Evolutionary conservation across 2,888 invertebrate species (phyloP), one percentile per base, ranked within the genome.

Genomic region (Caenorhabditis japonica): DNA sequence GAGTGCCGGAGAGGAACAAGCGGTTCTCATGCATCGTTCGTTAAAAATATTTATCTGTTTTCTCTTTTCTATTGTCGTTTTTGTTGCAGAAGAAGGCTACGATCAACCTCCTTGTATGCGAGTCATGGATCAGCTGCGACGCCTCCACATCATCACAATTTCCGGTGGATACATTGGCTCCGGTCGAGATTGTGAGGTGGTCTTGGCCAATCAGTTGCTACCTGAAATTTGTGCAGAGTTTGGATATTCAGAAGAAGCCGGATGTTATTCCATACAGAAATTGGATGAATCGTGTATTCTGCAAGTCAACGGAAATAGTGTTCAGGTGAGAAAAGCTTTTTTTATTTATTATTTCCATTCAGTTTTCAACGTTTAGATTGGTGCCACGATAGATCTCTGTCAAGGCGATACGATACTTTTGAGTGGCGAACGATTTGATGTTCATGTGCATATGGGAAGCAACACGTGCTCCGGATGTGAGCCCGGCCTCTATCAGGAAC

Each of bases 391-490:
- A 10, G 76, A 81, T 39, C 25, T 83, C 13, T 69, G 75, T 12
- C 83, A 83, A 55, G 77, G 76, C 23, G 81, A 81, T 46, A 33
- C 52, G 7, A 38, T 83, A 23, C 25, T 56, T 10, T 62, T 83
- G 21, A 75, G 77, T 10, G 72, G 75, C 4, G 71, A 79, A 46
- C 41, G 39, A 27, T 66, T 82, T 39, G 55, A 66, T 13, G 61
- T 83, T 27, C 82, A 82, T 47, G 79, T 83, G 10, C 83, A 83
- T 41, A 69, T 68, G 33, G 83, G 83, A 66, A 52, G n/a, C 75
- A 93, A 93, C 83, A 97, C 96, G 0, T 97, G 97, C 87, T 93
- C 93, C 0, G 92, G 93, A 73, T 97, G 97, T 88, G 96, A 97
- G 88, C 96, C 97, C 0, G 96, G 96, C 0, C 90, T 88, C 44